These are phyloP conservation scores for Leiothrix lutea DNA, from an alignment of 2,113 vertebrate genomes.

Conservation along the genomic window DNA sequence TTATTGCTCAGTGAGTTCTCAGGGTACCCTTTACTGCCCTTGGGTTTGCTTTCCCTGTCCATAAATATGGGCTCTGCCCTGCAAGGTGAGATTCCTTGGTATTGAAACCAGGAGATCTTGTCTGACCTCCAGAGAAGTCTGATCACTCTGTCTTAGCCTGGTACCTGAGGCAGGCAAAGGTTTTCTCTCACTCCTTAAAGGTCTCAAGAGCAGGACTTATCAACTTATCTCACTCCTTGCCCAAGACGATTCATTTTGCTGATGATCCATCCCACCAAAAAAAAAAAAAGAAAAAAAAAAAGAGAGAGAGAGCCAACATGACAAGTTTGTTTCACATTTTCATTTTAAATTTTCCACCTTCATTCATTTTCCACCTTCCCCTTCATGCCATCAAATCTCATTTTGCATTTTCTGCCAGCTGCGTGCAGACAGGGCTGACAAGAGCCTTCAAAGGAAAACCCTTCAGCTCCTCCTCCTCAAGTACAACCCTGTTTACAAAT, in stretches of 20 bases:
- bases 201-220: background rate
- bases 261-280: background rate
- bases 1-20: background rate
- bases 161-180: background rate
- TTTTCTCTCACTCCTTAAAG: background rate
- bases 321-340: background rate
- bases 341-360: background rate
- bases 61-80: background rate
- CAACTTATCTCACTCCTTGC: accelerated
- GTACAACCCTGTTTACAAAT: slow-evolving; percentile 32
- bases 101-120: background rate
- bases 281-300: background rate
- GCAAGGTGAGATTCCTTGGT: background rate
- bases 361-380: background rate
- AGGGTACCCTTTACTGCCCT: background rate
- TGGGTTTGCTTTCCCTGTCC: background rate
- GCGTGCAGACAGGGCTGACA: background rate
- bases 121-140: background rate
- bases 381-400: background rate
- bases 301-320: background rate
- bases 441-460: slow-evolving; percentile 10
- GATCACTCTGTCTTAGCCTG: background rate
- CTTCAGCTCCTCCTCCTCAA: background rate
- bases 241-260: background rate
- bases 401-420: background rate